Evolutionary conservation across 2,113 vertebrate genomes (phyloP).

Genomic region (Narcine bancroftii): DNA sequence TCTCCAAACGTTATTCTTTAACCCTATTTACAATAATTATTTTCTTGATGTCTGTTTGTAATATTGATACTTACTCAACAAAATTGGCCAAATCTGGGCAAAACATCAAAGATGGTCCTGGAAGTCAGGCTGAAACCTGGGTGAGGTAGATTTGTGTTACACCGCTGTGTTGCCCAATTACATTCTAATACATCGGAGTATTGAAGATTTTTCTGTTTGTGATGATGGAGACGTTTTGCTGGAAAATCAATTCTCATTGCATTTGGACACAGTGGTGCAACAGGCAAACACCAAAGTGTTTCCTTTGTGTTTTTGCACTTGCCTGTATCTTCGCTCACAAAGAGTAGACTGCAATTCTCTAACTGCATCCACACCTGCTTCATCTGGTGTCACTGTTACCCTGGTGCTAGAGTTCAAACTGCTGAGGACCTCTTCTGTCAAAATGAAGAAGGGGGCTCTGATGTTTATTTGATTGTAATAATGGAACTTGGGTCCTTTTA

Average conservation of each 20-base stretch:
- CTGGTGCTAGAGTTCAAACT: background rate
- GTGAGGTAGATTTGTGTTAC: no score
- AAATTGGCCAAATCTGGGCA: background rate
- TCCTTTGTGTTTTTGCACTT: background rate
- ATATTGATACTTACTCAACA: background rate
- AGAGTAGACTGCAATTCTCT: background rate
- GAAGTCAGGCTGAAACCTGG: no score
- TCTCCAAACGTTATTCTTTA: no score
- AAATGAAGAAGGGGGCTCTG: no score
- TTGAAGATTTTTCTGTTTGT: background rate
- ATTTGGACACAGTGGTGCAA: background rate
- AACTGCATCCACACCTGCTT: background rate
- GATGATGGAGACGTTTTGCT: background rate
- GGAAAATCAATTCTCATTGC: background rate
- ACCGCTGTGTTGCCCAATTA: background rate
- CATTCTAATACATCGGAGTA: background rate
- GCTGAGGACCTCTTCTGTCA: no score
- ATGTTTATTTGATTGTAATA: no score
- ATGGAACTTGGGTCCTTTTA: no score
- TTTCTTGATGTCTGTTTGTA: background rate
- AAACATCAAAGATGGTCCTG: background rate
- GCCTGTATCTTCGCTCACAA: background rate
- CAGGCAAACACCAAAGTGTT: no score
- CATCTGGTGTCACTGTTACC: background rate
- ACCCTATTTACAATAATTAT: no score